Percentiles rank a stretch among this genome's conserved stretches.
These are phyloP conservation scores for Ctenodactylus gundi DNA, from an alignment of 2,113 vertebrate genomes.

Conservation along the genomic window DNA sequence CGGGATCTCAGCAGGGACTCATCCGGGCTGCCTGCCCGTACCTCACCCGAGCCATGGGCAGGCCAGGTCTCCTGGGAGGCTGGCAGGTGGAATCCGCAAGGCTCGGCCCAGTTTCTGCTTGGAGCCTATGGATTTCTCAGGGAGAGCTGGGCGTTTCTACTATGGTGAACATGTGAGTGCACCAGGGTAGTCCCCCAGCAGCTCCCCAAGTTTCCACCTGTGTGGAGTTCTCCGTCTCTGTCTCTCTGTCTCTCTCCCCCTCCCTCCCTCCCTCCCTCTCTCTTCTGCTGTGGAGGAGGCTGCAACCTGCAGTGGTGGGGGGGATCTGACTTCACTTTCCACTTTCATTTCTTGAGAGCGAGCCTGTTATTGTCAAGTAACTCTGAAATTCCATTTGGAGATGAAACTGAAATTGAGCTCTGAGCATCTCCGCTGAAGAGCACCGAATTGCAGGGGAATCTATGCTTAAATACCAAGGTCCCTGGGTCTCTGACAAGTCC, in stretches of 20 bases:
- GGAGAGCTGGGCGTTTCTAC: not conserved
- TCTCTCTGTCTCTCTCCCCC: no score
- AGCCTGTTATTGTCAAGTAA: constrained; percentile 73
- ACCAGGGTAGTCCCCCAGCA: not conserved
- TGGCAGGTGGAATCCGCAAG: not conserved
- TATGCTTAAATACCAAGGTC: constrained; percentile 66
- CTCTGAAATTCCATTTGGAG: constrained; percentile 71
- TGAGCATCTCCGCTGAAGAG: constrained; percentile 66
- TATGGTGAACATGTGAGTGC: not conserved
- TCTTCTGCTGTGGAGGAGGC: not conserved
- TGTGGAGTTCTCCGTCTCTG: no score
- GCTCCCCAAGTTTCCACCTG: no score
- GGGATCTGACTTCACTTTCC: constrained; percentile 39
- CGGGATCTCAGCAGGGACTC: not conserved
- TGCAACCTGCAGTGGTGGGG: not conserved
- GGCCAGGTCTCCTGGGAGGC: not conserved
- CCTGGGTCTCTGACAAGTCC: constrained; percentile 41
- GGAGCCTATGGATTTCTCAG: not conserved
- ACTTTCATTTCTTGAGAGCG: constrained; percentile 63
- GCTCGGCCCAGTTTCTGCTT: not conserved
- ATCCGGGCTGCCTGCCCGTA: not conserved
- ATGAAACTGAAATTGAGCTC: constrained; percentile 74
- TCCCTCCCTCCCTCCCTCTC: no score
- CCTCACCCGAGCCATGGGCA: not conserved
- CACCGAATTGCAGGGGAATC: constrained; percentile 61